Conservation (phyloP, 2,797 vertebrate genomes). For the Novumbra hubbsi region DNA sequence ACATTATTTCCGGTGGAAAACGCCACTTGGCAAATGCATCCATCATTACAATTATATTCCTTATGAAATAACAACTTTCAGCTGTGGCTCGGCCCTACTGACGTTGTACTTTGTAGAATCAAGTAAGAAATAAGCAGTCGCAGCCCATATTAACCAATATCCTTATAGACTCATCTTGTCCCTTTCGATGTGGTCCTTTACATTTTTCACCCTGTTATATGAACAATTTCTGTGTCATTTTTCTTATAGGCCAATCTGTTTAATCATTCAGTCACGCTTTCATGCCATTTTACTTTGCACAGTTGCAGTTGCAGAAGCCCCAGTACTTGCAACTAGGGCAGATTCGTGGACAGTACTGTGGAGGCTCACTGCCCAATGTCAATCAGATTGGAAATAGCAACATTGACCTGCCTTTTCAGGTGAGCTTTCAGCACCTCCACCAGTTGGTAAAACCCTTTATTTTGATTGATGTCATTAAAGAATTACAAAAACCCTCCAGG, state of each 20-base stretch:
- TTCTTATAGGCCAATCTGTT: conserved; percentile 56
- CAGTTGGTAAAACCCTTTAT: conserved; percentile 55
- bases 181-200: background rate
- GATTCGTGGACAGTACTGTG: conserved; percentile 97
- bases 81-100: background rate
- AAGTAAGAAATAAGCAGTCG: background rate
- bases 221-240: background rate
- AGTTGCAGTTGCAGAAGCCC: conserved; percentile 99
- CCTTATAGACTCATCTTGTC: background rate
- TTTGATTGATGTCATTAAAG: conserved; percentile 48
- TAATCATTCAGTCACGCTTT: conserved; percentile 77
- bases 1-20: background rate
- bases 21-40: background rate
- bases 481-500: background rate
- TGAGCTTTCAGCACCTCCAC: conserved; percentile 80
- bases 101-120: background rate
- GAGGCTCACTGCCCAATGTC: conserved; percentile 98
- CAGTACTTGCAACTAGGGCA: conserved; percentile 99
- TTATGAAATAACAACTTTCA: background rate
- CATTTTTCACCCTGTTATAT: background rate
- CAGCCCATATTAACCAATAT: background rate
- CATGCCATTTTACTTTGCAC: conserved; percentile 84
- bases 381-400: conserved; percentile 98
- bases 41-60: background rate
- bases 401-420: conserved; percentile 98